Evolutionary conservation across 2,888 invertebrate species (phyloP), one percentile per base, ranked within the genome.

Genomic region (Lasioglossum calceatum): DNA sequence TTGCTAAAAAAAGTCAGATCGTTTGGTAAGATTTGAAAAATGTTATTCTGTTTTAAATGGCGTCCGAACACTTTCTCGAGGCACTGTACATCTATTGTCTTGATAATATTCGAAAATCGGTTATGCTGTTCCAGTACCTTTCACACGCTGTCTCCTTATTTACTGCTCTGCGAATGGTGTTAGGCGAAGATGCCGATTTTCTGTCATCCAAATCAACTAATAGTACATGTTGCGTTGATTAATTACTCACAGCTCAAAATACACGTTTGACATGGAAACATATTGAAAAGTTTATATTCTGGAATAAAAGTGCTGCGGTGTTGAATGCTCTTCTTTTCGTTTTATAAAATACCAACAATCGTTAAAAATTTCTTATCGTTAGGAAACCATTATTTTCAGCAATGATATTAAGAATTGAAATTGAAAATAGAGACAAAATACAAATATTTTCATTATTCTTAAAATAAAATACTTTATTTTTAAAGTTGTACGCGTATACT

Each of bases 141-240:
- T 89, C 90, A 4, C 86, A 87, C 39, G 77, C 87, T 1, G 86
- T 87, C 75, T 89, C 91, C 4, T 85, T 81, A 50, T 90, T 91
- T 44, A 87, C 89, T 58, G 84, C 89, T 16, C 77, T 90, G n/a
- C 87, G 88, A 54, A 19, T 50, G 47, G 32, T 54, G 23, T 7
- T 36, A 0, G 32, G 23, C 36, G 74, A 74, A 1, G 19, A 50
- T 12, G 73, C 27, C 8, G 64, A 36, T 36, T 14, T 64, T 32
- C 64, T 64, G 64, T 32, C 64, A 16, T 64, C 32, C 32, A 64
- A 36, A 32, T 32, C 64, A 64, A 64, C 64, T 32, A 64, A 64
- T 64, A 64, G 32, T 19, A 64, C 64, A 64, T 64, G 64, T 36
- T 64, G 64, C 16, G 19, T 16, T 64, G 32, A 36, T 32, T 64